Evolutionary conservation across 2,113 vertebrate genomes (phyloP).

Genomic region (Nanorana parkeri): DNA sequence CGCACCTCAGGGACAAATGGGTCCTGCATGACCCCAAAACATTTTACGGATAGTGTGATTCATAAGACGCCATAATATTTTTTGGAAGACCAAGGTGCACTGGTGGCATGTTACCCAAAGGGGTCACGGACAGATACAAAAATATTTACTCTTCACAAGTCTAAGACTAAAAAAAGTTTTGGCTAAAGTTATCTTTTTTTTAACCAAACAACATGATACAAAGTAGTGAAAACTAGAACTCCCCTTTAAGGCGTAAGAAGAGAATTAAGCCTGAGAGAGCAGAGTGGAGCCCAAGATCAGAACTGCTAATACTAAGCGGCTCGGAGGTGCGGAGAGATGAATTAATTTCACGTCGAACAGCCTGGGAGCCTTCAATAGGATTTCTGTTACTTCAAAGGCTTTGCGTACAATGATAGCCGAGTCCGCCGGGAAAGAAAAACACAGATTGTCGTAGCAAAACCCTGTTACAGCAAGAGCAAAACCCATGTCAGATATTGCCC

Average conservation of each 20-base stretch:
- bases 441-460: conserved; percentile 6
- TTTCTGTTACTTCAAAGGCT: conserved; percentile 39
- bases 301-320: background rate
- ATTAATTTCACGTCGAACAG: conserved; percentile 3
- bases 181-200: too few relatives aligned
- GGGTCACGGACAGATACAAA: too few relatives aligned
- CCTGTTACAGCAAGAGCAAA: background rate
- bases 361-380: conserved; percentile 12
- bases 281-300: background rate
- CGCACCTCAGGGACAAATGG: too few relatives aligned
- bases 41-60: too few relatives aligned
- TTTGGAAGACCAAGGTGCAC: too few relatives aligned
- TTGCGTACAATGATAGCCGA: conserved; percentile 10
- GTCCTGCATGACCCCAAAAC: too few relatives aligned
- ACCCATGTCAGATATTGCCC: conserved; percentile 1
- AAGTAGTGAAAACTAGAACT: too few relatives aligned
- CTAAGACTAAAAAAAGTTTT: too few relatives aligned
- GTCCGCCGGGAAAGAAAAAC: background rate
- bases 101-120: too few relatives aligned
- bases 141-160: too few relatives aligned
- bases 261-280: background rate
- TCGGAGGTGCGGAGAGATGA: background rate
- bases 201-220: too few relatives aligned
- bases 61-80: too few relatives aligned
- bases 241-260: background rate